phyloP scores from a whole-genome alignment of 1,140 invertebrate genomes.

The Rhopalosiphum maidis region DNA sequence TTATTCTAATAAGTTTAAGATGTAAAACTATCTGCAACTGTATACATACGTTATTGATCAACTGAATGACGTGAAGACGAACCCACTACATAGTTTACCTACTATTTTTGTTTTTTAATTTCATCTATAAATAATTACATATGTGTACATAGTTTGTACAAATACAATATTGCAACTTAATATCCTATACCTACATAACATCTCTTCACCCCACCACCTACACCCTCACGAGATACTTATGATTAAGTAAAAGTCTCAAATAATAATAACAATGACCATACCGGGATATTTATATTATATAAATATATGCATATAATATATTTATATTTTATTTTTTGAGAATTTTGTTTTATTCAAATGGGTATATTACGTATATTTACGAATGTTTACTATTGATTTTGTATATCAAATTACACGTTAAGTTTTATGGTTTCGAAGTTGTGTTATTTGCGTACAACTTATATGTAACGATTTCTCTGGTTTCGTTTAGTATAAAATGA shows the following conservation, averaged over 20 bases:
- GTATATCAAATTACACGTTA: conserved; percentile 41
- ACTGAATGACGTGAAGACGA: not conserved
- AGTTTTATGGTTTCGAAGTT: conserved; percentile 47
- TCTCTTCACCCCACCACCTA: not conserved
- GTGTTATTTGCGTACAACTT: not conserved
- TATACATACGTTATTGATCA: not conserved
- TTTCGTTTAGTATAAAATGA: not conserved
- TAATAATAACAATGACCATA: not conserved
- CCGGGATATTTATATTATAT: not conserved
- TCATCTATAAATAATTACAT: not conserved
- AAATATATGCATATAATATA: not conserved
- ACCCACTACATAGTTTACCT: not conserved
- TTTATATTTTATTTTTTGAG: not conserved
- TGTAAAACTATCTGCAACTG: not conserved
- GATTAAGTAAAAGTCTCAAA: not conserved
- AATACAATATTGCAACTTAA: not conserved
- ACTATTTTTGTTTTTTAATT: not conserved
- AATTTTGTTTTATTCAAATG: conserved; percentile 5
- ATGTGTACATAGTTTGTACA: not conserved
- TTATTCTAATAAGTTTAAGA: not conserved
- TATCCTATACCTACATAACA: not conserved
- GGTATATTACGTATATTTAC: conserved; percentile 29
- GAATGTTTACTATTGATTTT: conserved; percentile 44
- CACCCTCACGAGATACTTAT: not conserved
- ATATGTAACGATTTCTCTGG: conserved; percentile 5